These are phyloP conservation scores for Chironex yamaguchii DNA, from an alignment of 30 jellyfish, hydroid and myxozoan genomes.

Conservation along the genomic window DNA sequence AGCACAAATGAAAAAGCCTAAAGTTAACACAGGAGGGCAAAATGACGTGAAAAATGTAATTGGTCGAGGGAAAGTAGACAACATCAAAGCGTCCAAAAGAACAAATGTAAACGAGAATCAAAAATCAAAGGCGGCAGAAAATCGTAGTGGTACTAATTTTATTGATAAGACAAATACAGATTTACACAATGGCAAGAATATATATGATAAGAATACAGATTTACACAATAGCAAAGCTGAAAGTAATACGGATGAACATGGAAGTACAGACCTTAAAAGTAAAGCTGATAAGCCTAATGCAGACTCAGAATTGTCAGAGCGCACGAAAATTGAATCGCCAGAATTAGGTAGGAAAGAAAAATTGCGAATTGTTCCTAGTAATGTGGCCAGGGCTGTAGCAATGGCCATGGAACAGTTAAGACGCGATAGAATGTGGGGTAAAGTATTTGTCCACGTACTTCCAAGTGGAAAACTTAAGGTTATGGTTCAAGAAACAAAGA, in stretches of 20 bases:
- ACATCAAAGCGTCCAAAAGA: neutral
- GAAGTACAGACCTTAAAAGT: neutral
- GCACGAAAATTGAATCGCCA: conserved; percentile 71
- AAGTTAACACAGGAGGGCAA: conserved; percentile 4
- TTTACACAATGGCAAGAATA: neutral
- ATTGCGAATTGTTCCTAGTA: conserved; percentile 87
- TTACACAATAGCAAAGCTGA: too few relatives aligned
- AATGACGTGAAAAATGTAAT: conserved; percentile 15
- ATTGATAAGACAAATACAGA: neutral
- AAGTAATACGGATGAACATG: neutral
- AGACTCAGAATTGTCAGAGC: conserved; percentile 28
- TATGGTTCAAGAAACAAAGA: conserved; percentile 98
- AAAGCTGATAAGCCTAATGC: neutral
- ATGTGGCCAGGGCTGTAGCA: conserved; percentile 99
- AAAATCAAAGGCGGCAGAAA: neutral
- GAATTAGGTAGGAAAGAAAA: conserved; percentile 69
- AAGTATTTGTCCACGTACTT: conserved; percentile 97
- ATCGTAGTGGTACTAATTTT: neutral
- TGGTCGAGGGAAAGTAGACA: neutral
- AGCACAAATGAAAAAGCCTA: conserved; percentile 10
- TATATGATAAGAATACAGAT: too few relatives aligned
- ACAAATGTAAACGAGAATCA: too few relatives aligned
- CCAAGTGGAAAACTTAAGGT: conserved; percentile 99
- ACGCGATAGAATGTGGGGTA: conserved; percentile 99
- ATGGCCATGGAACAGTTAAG: conserved; percentile 99